phyloP scores from a whole-genome alignment of 2,797 vertebrate species.

The Xerus rutilus region DNA sequence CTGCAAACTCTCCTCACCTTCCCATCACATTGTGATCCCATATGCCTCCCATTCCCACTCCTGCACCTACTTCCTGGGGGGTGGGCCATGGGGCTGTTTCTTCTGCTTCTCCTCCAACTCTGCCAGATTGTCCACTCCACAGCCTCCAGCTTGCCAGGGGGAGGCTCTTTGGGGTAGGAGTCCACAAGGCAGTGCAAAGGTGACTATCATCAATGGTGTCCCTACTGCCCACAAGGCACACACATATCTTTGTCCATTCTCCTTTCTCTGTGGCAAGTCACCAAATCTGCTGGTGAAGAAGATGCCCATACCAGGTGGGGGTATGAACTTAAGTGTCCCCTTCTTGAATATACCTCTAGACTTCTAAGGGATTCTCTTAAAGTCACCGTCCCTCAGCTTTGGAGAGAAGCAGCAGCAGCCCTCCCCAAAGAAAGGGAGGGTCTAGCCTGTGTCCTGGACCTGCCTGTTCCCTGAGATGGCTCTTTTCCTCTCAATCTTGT shows the following conservation, averaged over 20 bases:
- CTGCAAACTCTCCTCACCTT: not conserved
- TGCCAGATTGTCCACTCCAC: not conserved
- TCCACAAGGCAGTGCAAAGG: not conserved
- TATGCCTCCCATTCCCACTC: too few species aligned
- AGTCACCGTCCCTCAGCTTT: not conserved
- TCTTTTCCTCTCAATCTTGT: not conserved
- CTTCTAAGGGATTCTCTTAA: not conserved
- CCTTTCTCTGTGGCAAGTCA: not conserved
- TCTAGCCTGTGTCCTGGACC: not conserved
- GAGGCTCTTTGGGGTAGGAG: not conserved
- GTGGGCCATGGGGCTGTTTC: not conserved
- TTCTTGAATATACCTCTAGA: not conserved
- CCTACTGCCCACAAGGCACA: not conserved
- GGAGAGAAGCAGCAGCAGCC: not conserved
- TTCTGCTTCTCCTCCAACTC: not conserved
- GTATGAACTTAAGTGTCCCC: not conserved
- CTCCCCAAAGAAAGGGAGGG: not conserved
- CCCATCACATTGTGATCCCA: not conserved
- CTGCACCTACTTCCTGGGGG: not conserved
- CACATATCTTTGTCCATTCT: not conserved
- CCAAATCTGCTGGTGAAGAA: not conserved
- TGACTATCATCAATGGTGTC: not conserved
- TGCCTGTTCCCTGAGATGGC: not conserved
- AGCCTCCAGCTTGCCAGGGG: not conserved
- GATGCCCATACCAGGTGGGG: too few species aligned